These are phyloP conservation scores for Spea multiplicata DNA, from an alignment of 2,113 vertebrate species.

Conservation along the genomic window DNA sequence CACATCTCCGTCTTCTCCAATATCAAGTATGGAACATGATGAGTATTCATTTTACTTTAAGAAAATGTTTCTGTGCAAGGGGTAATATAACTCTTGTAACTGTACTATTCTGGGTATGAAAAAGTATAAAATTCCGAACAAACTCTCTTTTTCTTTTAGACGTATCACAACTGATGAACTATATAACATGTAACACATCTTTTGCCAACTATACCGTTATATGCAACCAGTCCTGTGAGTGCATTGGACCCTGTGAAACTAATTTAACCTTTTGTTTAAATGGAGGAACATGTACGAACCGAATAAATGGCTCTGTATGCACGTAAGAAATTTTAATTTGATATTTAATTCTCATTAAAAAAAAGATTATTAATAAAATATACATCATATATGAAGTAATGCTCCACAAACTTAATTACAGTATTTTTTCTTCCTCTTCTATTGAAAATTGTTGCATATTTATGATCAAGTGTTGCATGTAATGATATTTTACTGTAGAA, in stretches of 20 bases:
- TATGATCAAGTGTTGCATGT: too few species aligned
- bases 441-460: too few species aligned
- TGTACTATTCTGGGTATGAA: too few species aligned
- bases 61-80: background rate
- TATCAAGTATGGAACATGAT: conserved; percentile 11
- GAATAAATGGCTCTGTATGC: background rate
- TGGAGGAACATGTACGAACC: conserved; percentile 12
- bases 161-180: background rate
- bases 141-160: conserved; percentile 1
- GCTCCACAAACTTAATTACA: too few species aligned
- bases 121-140: too few species aligned
- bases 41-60: background rate
- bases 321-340: conserved; percentile 1
- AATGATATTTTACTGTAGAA: too few species aligned
- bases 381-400: too few species aligned
- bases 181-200: conserved; percentile 8
- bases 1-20: background rate
- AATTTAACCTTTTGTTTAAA: background rate
- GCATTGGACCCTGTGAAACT: conserved; percentile 16
- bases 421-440: too few species aligned
- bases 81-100: background rate
- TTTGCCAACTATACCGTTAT: background rate
- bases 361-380: background rate
- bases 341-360: too few species aligned
- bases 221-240: conserved; percentile 20